Base-by-base conservation (phyloP, 2,113 vertebrate genomes). In the Boleophthalmus pectinirostris region DNA sequence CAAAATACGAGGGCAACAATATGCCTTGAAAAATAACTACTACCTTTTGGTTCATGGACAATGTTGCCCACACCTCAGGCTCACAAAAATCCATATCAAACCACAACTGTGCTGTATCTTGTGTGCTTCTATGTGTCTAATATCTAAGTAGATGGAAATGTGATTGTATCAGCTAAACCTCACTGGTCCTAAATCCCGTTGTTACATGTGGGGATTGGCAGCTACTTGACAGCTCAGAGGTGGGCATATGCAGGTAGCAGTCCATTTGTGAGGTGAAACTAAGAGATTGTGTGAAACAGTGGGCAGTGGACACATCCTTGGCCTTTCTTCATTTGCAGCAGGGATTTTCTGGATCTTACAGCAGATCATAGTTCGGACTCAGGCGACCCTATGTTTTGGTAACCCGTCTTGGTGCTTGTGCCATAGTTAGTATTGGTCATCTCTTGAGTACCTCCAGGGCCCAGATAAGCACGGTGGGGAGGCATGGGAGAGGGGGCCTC, bases 401-500 rank as follows among this genome's bases (percentile, higher is more conserved):
- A 97, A 14, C 96, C 96, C 0, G 89, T 92, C 84, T 92, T 97
- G 91, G 96, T 93, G 61, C 96, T 94, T 0, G 96, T 97, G 73
- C 98, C 97, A 0, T 98, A 98, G 9, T 96, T 96, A 90, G 96
- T 95, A 20, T 87, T 90, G 82, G 94, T 95, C 92, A 94, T 95
- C 70, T 99, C 98, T 77, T 97, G 87, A 0, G 93, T 93, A 88
- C 93, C 94, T 0, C 96, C 96, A 0, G 98, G 97, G 5, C 98
- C 97, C 82, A 98, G 93, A 86, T 97, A 98, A 69, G 96, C 94
- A 14, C 96, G 95, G 81, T 96, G 96, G 0, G 94, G 89, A 15
- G 98, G 98, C 96, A 98, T 97, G 11, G 98, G 98, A 16, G 98
- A 98, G 0, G 97, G 97, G 0, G 94, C 93, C 92, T 98, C 96